These are phyloP conservation scores for Cisticola juncidis DNA, from an alignment of 2,113 vertebrate genomes.

Conservation along the genomic window DNA sequence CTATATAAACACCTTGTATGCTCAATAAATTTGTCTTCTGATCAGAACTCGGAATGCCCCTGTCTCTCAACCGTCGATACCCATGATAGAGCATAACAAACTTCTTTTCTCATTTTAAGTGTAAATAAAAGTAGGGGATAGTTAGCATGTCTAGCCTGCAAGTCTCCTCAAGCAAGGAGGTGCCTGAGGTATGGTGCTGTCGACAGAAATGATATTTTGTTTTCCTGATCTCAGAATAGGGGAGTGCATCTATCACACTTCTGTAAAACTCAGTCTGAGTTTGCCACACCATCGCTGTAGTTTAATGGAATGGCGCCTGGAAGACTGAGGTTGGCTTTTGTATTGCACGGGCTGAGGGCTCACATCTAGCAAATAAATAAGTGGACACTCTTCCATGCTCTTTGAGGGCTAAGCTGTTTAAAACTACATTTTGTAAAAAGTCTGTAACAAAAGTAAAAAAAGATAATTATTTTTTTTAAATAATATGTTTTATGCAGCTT, in stretches of 20 bases:
- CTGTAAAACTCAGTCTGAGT: not conserved
- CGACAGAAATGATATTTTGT: not conserved
- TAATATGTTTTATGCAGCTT: not conserved
- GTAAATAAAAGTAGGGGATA: not conserved
- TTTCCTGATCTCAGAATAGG: not conserved
- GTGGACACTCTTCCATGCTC: not conserved
- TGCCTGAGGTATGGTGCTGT: not conserved
- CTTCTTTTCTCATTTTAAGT: not conserved
- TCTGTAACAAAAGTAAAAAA: not conserved
- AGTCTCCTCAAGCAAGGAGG: rapidly evolving
- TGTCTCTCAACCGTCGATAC: not conserved
- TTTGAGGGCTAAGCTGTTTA: not conserved
- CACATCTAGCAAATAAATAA: too few species aligned
- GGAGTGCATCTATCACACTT: rapidly evolving
- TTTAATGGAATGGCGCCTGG: not conserved
- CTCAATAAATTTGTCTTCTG: not conserved
- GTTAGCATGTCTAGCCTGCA: not conserved
- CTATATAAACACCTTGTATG: not conserved
- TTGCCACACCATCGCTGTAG: not conserved
- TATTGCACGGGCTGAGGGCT: rapidly evolving
- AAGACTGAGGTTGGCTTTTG: not conserved
- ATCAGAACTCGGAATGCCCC: not conserved
- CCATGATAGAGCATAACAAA: not conserved
- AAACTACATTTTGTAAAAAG: not conserved
- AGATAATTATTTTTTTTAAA: rapidly evolving